Conservation (phyloP, 2,113 vertebrate genomes). For the Lichenostomus cassidix region DNA sequence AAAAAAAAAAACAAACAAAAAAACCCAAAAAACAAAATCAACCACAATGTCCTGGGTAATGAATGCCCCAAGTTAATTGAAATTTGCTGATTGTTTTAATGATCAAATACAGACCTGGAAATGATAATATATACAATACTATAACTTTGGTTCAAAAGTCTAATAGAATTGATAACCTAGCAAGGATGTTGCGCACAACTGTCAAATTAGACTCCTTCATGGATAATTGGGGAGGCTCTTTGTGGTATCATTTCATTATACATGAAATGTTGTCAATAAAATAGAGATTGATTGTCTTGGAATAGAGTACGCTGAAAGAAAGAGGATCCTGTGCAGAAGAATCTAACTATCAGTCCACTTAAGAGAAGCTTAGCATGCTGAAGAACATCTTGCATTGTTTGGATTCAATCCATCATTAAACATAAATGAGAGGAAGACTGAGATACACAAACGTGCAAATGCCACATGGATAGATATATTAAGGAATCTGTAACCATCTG, state of each 20-base stretch:
- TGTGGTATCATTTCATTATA: background rate
- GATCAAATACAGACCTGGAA: background rate
- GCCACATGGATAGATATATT: conserved; percentile 72
- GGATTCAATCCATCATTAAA: conserved; percentile 76
- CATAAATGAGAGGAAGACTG: conserved; percentile 68
- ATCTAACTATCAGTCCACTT: conserved; percentile 46
- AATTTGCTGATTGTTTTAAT: background rate
- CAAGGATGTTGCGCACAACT: background rate
- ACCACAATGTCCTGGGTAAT: background rate
- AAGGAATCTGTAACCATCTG: conserved; percentile 74
- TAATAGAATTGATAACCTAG: background rate
- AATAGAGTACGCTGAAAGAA: background rate
- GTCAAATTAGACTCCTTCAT: background rate
- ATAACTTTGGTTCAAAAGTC: background rate
- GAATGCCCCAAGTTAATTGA: background rate
- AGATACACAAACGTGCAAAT: conserved; percentile 68
- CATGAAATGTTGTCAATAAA: background rate
- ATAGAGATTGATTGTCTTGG: background rate
- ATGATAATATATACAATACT: background rate
- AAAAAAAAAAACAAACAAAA: background rate
- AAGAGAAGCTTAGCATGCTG: conserved; percentile 69
- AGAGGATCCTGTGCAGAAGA: background rate
- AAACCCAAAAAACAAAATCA: background rate
- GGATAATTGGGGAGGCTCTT: background rate
- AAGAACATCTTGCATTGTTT: conserved; percentile 78